Percentiles rank a stretch among this genome's conserved stretches.
Conservation (phyloP, 2,797 vertebrate genomes). For the Ptychobarbus kaznakovi region DNA sequence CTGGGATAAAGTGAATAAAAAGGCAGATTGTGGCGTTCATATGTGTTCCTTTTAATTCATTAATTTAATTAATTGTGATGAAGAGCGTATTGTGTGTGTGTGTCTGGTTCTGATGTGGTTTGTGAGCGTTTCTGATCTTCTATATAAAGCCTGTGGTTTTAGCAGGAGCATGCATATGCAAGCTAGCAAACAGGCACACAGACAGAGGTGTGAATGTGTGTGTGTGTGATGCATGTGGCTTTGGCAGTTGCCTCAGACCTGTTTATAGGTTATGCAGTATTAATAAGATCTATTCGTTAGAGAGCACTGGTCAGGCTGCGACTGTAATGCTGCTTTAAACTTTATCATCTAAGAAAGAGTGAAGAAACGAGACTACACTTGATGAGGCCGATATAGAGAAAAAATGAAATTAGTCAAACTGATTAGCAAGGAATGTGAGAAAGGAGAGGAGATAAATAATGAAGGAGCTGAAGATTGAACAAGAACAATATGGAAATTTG, state of each 20-base stretch:
- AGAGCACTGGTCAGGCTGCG: constrained; percentile 10
- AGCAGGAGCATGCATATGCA: constrained; percentile 29
- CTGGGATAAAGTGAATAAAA: constrained; percentile 42
- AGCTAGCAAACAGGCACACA: not conserved
- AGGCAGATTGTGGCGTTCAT: not conserved
- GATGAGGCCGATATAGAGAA: not conserved
- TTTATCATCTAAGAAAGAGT: constrained; percentile 30
- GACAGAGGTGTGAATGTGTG: constrained; percentile 11
- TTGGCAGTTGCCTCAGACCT: constrained; percentile 36
- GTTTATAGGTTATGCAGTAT: constrained; percentile 51
- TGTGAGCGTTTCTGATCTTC: not conserved
- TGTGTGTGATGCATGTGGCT: constrained; percentile 4
- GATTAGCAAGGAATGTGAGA: not conserved
- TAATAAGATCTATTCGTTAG: constrained; percentile 53
- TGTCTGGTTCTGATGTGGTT: not conserved
- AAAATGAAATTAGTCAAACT: not conserved
- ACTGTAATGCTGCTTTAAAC: constrained; percentile 44
- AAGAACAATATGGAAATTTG: not conserved
- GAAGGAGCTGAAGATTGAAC: constrained; percentile 1
- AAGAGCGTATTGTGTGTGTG: not conserved
- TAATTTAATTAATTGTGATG: no score
- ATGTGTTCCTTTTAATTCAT: not conserved
- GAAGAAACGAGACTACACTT: not conserved
- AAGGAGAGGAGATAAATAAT: not conserved
- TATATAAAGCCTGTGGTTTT: constrained; percentile 26